These are phyloP conservation scores for Strix uralensis DNA, from an alignment of 2,113 vertebrate species.

Conservation along the genomic window DNA sequence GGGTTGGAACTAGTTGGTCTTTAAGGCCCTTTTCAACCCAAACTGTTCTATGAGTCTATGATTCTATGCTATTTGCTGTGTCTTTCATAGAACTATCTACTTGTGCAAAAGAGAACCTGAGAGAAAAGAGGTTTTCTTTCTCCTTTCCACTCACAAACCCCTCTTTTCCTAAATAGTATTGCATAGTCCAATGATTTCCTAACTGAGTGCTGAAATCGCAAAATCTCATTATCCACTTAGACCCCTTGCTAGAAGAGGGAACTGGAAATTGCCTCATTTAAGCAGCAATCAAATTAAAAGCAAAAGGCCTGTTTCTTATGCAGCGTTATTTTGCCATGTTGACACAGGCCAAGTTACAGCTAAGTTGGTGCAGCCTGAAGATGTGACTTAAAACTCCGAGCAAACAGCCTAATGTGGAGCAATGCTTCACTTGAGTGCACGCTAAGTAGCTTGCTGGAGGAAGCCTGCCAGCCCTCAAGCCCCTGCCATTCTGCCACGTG, in stretches of 20 bases:
- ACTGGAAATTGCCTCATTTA: neutral
- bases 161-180: neutral
- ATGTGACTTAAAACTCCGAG: neutral
- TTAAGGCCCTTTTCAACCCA: no score
- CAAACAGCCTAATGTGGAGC: accelerated
- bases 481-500: neutral
- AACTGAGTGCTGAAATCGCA: neutral
- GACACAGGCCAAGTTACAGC: neutral
- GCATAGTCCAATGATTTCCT: neutral
- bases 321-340: accelerated
- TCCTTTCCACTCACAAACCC: neutral
- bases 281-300: neutral
- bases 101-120: neutral
- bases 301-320: neutral
- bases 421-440: accelerated
- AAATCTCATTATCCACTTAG: neutral
- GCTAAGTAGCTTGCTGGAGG: neutral
- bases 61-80: neutral
- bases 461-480: neutral
- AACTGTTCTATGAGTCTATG: no score
- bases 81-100: neutral
- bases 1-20: no score
- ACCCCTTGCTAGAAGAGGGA: neutral
- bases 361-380: neutral
- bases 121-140: neutral